Evolutionary conservation across 2,113 vertebrate genomes (phyloP), one percentile per base, ranked within the genome.

Genomic region (Myotis yumanensis): DNA sequence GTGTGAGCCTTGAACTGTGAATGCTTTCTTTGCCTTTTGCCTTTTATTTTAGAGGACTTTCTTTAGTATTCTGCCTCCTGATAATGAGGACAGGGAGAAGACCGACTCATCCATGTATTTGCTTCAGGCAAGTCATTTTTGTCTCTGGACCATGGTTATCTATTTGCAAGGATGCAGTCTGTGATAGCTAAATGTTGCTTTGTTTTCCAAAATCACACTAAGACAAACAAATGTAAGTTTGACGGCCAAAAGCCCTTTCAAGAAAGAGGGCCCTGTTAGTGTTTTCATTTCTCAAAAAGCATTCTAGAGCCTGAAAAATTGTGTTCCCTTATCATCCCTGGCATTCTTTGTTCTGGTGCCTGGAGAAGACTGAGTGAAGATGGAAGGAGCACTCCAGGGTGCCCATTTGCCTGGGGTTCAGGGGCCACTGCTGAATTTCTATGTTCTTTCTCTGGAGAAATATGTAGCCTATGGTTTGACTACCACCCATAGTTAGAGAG

Each of bases 391-490:
- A 57, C 40, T 79, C 89, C n/a, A 59, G 75, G 79, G 46, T 80
- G 40, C 64, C 79, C 68, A 18, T 25, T 20, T 51, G 28, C 69
- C 43, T 72, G 59, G 8, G 0, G 0, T 91, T 72, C 89, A 72
- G 64, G 71, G 52, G 51, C 79, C 94, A 90, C 80, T 43, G 76
- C 59, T 89, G 52, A 71, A 82, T 96, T 54, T 92, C 89, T n/a
- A n/a, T 69, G 35, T 88, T 87, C 57, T 86, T 95, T 95, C 66
- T 90, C 48, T 68, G 28, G 43, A 94, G 94, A 89, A 94, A 94
- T 95, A 91, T 85, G 80, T 66, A 86, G 57, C 89, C 83, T 76
- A 9, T 86, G 62, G 43, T 89, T 86, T 48, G 20, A 95, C 40
- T 73, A 40, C 48, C 4, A 14, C 94, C 93, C 35, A 77, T 94